Conservation (phyloP, 2,888 invertebrate genomes). For the Seira sanloemensis region DNA sequence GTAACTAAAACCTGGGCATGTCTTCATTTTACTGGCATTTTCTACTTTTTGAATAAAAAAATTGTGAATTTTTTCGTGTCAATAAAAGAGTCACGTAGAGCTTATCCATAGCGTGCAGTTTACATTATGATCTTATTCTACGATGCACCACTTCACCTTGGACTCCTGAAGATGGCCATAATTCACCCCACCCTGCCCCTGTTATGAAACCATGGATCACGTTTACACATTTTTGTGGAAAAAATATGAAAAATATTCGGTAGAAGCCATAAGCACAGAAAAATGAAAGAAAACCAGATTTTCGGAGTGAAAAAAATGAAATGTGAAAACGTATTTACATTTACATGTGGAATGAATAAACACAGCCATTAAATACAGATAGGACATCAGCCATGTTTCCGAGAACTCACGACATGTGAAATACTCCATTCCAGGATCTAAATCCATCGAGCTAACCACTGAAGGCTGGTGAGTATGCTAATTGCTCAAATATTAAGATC, state of each 20-base stretch:
- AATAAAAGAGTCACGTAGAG: too few species aligned
- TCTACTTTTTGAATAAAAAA: slow-evolving; percentile 3
- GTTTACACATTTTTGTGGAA: slow-evolving; percentile 31
- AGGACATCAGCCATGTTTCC: too few species aligned
- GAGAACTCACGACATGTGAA: too few species aligned
- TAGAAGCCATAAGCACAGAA: slow-evolving; percentile 16
- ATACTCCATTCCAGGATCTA: too few species aligned
- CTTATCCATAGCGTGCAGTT: too few species aligned
- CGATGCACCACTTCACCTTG: slow-evolving; percentile 25
- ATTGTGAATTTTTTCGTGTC: too few species aligned
- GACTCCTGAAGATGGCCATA: slow-evolving; percentile 36
- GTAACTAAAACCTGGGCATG: too few species aligned
- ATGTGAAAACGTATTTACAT: slow-evolving; percentile 8
- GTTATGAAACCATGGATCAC: slow-evolving; percentile 40
- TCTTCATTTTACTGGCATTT: background rate
- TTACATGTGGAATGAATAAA: background rate
- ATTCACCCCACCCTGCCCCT: slow-evolving; percentile 49
- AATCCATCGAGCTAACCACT: too few species aligned
- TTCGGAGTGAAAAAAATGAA: slow-evolving; percentile 34
- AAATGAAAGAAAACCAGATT: slow-evolving; percentile 43
- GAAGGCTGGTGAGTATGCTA: too few species aligned
- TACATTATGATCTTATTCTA: too few species aligned
- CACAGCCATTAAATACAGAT: too few species aligned
- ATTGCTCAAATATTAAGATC: too few species aligned
- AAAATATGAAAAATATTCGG: slow-evolving; percentile 10